Conservation (phyloP, 2,888 invertebrate species). For the Metallyticus violacea region DNA sequence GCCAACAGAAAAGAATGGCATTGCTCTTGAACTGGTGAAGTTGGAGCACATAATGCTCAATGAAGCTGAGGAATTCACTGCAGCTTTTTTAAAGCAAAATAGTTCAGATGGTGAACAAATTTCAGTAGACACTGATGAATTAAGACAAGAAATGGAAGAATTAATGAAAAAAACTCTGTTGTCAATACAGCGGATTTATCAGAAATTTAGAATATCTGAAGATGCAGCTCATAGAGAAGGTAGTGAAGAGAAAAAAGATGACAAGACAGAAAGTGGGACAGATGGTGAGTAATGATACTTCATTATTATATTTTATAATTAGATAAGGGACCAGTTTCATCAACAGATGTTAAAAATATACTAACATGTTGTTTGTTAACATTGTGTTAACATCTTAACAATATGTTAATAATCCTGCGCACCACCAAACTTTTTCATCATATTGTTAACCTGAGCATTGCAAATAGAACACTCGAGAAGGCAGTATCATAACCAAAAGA, state of each 20-base stretch:
- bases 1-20: neutral
- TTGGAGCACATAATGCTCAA: neutral
- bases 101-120: neutral
- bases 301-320: too few relatives aligned
- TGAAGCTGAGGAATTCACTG: constrained; percentile 37
- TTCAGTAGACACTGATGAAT: neutral
- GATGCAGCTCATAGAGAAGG: constrained; percentile 35
- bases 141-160: constrained; percentile 44
- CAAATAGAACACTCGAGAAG: too few relatives aligned
- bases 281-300: neutral
- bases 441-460: too few relatives aligned
- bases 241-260: neutral
- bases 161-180: constrained; percentile 54
- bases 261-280: neutral
- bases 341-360: too few relatives aligned
- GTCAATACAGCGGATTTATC: constrained; percentile 58
- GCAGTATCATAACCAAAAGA: too few relatives aligned
- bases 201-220: constrained; percentile 47
- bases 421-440: too few relatives aligned
- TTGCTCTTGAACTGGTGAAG: neutral
- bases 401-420: too few relatives aligned
- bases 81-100: neutral
- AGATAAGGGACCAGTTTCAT: too few relatives aligned
- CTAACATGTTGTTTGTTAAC: too few relatives aligned
- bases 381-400: too few relatives aligned